phyloP scores from a whole-genome alignment of 2,888 invertebrate species.

The Chrysopilus asiliformis region DNA sequence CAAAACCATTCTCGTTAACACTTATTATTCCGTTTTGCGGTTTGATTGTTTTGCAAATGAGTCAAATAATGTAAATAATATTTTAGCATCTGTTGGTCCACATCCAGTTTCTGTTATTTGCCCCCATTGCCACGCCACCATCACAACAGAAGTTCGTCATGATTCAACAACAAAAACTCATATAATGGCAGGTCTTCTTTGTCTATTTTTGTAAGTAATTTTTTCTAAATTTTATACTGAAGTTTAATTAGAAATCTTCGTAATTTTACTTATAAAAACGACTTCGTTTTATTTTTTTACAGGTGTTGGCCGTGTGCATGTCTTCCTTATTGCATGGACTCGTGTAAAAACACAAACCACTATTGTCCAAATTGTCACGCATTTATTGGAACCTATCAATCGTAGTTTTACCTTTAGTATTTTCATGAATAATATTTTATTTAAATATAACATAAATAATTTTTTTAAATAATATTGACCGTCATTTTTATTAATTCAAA shows the following conservation, averaged over 20 bases:
- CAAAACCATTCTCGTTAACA: too few relatives aligned
- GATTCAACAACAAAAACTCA: constrained; percentile 24
- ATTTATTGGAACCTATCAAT: constrained; percentile 34
- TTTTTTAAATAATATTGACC: too few relatives aligned
- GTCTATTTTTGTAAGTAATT: constrained; percentile 25
- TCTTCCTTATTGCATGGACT: constrained; percentile 37
- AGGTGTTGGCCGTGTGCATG: constrained; percentile 34
- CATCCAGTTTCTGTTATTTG: constrained; percentile 31
- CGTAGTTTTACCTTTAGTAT: too few relatives aligned
- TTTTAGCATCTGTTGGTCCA: too few relatives aligned
- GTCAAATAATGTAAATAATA: too few relatives aligned
- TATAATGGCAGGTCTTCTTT: constrained; percentile 27
- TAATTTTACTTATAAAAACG: neutral
- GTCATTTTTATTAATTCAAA: too few relatives aligned
- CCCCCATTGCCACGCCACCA: constrained; percentile 38
- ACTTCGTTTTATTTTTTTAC: neutral
- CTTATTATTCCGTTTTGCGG: too few relatives aligned
- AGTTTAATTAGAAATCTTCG: neutral
- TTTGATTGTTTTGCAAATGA: too few relatives aligned
- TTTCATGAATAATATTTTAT: too few relatives aligned
- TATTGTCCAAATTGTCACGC: constrained; percentile 38
- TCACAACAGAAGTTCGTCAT: constrained; percentile 31
- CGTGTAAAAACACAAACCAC: constrained; percentile 36
- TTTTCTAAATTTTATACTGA: neutral
- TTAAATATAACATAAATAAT: too few relatives aligned